These are phyloP conservation scores for Arremon aurantiirostris DNA, from an alignment of 2,797 vertebrate species.

Conservation along the genomic window DNA sequence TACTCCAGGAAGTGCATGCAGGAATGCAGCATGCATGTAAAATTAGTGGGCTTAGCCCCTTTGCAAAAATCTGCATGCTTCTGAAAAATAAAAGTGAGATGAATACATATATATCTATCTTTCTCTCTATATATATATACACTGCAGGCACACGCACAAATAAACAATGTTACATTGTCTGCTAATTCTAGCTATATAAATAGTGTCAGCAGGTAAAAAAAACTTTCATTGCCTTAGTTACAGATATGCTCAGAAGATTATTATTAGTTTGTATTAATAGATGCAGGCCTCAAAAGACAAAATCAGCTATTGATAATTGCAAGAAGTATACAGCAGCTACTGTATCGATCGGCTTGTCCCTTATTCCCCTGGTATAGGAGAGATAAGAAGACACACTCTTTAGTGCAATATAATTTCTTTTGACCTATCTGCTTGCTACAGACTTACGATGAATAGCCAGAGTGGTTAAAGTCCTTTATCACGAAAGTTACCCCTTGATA, in stretches of 20 bases:
- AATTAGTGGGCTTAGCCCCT: not conserved
- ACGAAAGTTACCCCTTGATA: conserved; percentile 99
- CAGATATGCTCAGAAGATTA: conserved; percentile 83
- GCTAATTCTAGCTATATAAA: not conserved
- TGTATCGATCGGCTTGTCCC: conserved; percentile 98
- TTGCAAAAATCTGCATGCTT: not conserved
- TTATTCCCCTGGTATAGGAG: conserved; percentile 94
- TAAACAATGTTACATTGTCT: not conserved
- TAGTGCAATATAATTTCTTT: conserved; percentile 99
- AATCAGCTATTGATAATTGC: conserved; percentile 99
- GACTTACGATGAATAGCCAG: conserved; percentile 99
- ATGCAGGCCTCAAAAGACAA: conserved; percentile 95
- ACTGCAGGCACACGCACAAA: too few relatives aligned
- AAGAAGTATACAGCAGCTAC: conserved; percentile 94
- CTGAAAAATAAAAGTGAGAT: not conserved
- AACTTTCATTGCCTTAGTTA: conserved; percentile 56
- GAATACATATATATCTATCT: not conserved
- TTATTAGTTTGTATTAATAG: conserved; percentile 98
- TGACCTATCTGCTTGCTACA: conserved; percentile 99
- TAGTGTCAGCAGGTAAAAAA: conserved; percentile 18
- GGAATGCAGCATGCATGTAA: not conserved
- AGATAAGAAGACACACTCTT: conserved; percentile 99
- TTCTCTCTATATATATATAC: not conserved
- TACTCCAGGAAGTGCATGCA: not conserved
- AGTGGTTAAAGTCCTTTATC: conserved; percentile 99